Base-by-base conservation (phyloP, 1,140 invertebrate genomes). In the Drosophila subpulchrella region DNA sequence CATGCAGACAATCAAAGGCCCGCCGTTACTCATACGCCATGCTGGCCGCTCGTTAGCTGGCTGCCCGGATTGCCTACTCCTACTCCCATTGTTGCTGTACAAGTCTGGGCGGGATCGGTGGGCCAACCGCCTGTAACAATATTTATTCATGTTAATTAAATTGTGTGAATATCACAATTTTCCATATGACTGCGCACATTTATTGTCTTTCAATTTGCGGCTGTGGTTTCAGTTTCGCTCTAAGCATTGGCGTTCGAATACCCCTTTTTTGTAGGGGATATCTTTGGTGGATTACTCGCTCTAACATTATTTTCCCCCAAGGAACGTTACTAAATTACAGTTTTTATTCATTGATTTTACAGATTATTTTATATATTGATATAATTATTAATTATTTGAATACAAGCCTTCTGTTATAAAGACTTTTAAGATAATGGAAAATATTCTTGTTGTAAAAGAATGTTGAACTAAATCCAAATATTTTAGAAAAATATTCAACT, bases 61-160 rank as follows among this genome's bases (percentile, higher is more conserved):
- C 76, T 89, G 76, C 71, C 51, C 57, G 53, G 55, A 59, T 84
- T 68, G 57, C 46, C 56, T 27, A 32, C 27, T 27, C 27, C 42
- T 44, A 57, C 39, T 63, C 34, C 30, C 57, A 47, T 66, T 81
- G 55, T 75, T 82, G 47, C 60, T 46, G 51, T 68, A 50, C 46
- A 61, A 68, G 79, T 83, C 78, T 75, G 70, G 63, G 61, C 55
- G 59, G 68, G 34, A 48, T 34, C 44, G 27, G 46, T n/a, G 50
- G 15, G 13, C 47, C 53, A 17, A 38, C 78, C 48, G 71, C 74
- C 73, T 85, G 78, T 80, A 90, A 91, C 90, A 91, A 91, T 91
- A 91, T 91, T 91, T 91, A 84, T 91, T 90, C 90, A 86, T 91
- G 90, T 91, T 91, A 91, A 91, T 91, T 91, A 91, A 91, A 91